Evolutionary conservation across 2,113 vertebrate species (phyloP).

Genomic region (Capra hircus): DNA sequence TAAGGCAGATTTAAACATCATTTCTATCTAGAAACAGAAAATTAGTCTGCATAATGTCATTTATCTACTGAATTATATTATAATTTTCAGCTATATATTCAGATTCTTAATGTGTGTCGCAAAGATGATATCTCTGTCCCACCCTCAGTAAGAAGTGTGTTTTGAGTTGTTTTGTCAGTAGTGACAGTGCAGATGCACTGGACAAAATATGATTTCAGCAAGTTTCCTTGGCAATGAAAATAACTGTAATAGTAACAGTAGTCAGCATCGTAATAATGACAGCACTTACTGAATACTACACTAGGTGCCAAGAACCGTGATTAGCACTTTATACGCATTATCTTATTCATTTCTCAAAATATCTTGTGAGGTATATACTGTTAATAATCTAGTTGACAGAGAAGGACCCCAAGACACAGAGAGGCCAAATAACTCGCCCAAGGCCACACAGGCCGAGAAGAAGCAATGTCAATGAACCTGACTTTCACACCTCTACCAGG

Average conservation of each 20-base stretch:
- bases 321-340: not conserved
- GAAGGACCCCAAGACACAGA: not conserved
- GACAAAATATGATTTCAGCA: slow-evolving; percentile 29
- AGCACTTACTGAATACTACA: not conserved
- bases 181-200: not conserved
- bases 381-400: not conserved
- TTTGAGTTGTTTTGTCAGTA: slow-evolving; percentile 31
- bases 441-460: not conserved
- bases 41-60: slow-evolving; percentile 12
- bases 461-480: not conserved
- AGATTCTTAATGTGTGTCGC: not conserved
- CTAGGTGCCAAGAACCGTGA: not conserved
- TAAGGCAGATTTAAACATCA: slow-evolving; percentile 4
- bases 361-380: not conserved
- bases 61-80: not conserved
- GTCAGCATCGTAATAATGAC: not conserved
- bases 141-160: not conserved
- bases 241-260: not conserved
- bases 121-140: slow-evolving; percentile 15
- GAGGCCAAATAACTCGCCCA: not conserved
- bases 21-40: slow-evolving; percentile 41
- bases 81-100: slow-evolving; percentile 38
- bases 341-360: not conserved
- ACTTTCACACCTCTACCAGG: not conserved
- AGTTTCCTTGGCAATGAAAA: slow-evolving; percentile 6